Conservation (phyloP, 53 echinoderm and acorn worm species). For the Paracentrotus lividus region DNA sequence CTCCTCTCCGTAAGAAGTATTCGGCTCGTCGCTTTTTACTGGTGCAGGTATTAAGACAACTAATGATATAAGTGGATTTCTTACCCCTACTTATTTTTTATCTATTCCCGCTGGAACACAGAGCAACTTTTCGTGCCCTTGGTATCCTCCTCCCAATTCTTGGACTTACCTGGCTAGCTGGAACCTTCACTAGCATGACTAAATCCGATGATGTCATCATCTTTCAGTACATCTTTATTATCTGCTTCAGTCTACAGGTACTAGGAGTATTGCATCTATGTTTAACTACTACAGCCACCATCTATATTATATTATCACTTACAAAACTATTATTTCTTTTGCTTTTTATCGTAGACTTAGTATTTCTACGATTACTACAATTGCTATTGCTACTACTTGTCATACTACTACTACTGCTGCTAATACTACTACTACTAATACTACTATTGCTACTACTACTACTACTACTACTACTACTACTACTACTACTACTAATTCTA, state of each 20-base stretch:
- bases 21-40: too few species aligned
- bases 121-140: constrained; percentile 79
- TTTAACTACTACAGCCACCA: too few species aligned
- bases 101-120: neutral
- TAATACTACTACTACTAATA: neutral
- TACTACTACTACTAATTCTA: too few species aligned
- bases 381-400: neutral
- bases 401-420: neutral
- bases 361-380: neutral
- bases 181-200: constrained; percentile 66
- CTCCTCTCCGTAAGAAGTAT: too few species aligned
- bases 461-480: too few species aligned
- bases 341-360: too few species aligned
- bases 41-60: too few species aligned
- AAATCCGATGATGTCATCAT: constrained; percentile 61
- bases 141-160: constrained; percentile 77
- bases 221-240: constrained; percentile 85
- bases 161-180: constrained; percentile 85
- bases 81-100: too few species aligned
- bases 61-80: too few species aligned
- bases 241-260: constrained; percentile 84
- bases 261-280: neutral
- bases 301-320: too few species aligned
- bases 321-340: neutral
- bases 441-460: too few species aligned